Conservation (phyloP, 2,113 vertebrate species). For the Daubentonia madagascariensis region DNA sequence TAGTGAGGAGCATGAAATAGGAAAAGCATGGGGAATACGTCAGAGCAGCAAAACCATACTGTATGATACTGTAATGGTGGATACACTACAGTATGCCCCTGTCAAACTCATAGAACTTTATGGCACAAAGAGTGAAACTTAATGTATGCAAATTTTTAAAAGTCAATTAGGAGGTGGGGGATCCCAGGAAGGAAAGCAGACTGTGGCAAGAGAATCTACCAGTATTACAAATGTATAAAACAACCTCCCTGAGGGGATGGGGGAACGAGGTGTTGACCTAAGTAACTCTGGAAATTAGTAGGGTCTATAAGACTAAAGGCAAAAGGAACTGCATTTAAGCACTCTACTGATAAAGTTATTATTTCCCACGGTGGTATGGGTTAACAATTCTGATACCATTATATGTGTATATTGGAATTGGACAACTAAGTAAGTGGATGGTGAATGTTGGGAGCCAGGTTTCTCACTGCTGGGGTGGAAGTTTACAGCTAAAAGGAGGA, state of each 20-base stretch:
- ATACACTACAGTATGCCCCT: neutral
- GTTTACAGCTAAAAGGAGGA: neutral
- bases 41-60: neutral
- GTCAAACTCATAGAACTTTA: neutral
- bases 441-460: neutral
- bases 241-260: neutral
- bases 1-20: neutral
- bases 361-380: neutral
- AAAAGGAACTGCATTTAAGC: neutral
- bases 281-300: neutral
- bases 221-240: neutral
- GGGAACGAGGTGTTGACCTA: neutral
- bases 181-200: neutral
- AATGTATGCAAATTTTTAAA: neutral
- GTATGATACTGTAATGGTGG: neutral
- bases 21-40: neutral
- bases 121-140: neutral
- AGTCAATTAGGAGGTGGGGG: neutral
- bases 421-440: neutral
- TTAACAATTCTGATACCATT: neutral
- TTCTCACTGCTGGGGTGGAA: neutral
- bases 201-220: neutral
- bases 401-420: neutral
- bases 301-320: neutral
- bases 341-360: neutral